phyloP scores from a whole-genome alignment of 2,113 vertebrate species.

The Scalopus aquaticus region DNA sequence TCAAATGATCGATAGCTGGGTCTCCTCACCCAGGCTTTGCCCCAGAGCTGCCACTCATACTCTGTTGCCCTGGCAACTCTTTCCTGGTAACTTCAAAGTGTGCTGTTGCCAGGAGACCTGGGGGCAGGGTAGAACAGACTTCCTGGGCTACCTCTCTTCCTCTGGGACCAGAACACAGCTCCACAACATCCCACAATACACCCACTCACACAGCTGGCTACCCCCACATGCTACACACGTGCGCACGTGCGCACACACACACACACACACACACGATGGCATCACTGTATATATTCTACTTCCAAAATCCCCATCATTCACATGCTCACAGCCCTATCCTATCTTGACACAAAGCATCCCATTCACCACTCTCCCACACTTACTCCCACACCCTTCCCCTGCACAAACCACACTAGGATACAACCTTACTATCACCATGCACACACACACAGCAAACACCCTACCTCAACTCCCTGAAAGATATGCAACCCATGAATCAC shows the following conservation, averaged over 20 bases:
- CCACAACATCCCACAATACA: conserved; percentile 5
- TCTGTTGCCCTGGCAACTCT: conserved; percentile 87
- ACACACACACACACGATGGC: not conserved
- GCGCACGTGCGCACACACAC: no score
- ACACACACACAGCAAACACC: not conserved
- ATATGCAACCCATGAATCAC: not conserved
- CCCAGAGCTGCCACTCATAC: conserved; percentile 89
- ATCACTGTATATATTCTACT: not conserved
- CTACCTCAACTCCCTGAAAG: not conserved
- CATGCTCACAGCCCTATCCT: not conserved
- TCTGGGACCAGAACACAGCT: conserved; percentile 58
- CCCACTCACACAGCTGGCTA: conserved; percentile 54
- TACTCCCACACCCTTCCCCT: not conserved
- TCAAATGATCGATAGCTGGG: conserved; percentile 36
- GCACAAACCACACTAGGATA: not conserved
- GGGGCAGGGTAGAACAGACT: conserved; percentile 49
- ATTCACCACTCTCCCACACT: not conserved
- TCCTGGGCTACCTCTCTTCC: conserved; percentile 54
- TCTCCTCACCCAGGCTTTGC: conserved; percentile 86
- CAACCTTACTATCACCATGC: no score
- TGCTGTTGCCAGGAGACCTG: conserved; percentile 74
- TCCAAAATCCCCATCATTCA: not conserved
- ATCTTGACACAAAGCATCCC: not conserved
- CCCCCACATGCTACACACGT: not conserved
- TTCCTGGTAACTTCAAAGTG: conserved; percentile 77